Conservation (phyloP, 2,113 vertebrate species). For the Dasyurus viverrinus region DNA sequence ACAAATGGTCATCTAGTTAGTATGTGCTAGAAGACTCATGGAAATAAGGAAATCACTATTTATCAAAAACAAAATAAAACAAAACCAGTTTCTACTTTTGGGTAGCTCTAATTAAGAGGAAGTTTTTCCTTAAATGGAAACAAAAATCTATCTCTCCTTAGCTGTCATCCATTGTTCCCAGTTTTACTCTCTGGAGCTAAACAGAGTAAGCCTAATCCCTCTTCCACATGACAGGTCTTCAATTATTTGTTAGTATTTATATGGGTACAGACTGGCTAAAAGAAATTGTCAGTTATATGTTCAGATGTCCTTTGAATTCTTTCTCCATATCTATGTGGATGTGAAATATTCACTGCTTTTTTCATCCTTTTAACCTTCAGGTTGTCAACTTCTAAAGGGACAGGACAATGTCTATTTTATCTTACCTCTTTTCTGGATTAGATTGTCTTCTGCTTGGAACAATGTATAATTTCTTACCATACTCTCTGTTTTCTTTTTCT, state of each 20-base stretch:
- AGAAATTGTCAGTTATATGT: background rate
- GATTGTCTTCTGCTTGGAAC: background rate
- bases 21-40: background rate
- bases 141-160: background rate
- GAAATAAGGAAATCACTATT: background rate
- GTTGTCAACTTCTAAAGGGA: background rate
- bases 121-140: background rate
- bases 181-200: background rate
- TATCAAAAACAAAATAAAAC: background rate
- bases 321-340: background rate
- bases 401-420: background rate
- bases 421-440: background rate
- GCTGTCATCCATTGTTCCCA: background rate
- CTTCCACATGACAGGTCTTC: background rate
- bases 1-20: background rate
- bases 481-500: background rate
- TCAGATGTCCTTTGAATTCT: background rate
- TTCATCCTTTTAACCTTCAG: background rate
- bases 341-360: background rate
- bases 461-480: background rate
- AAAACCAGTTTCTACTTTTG: background rate
- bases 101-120: background rate
- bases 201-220: background rate
- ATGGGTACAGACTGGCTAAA: background rate
- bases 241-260: background rate